phyloP scores from a whole-genome alignment of 2,113 vertebrate species.

The Anoplopoma fimbria region DNA sequence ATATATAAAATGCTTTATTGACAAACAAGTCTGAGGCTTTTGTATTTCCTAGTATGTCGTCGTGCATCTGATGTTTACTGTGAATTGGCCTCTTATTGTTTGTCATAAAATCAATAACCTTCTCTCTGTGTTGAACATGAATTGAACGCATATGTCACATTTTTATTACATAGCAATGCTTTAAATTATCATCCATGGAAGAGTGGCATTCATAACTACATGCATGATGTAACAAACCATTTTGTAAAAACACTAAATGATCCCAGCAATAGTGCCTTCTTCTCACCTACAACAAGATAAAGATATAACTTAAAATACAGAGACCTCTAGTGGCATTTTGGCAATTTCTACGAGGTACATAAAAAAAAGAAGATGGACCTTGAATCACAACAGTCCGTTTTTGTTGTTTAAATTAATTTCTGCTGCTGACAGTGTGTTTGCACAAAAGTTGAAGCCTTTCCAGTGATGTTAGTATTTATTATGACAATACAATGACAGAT shows the following conservation, averaged over 20 bases:
- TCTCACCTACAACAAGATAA: not conserved
- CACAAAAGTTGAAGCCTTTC: not conserved
- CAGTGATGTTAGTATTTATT: not conserved
- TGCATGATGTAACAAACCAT: not conserved
- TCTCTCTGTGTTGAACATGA: not conserved
- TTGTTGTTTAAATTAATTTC: not conserved
- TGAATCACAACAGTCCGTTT: not conserved
- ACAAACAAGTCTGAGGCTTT: not conserved
- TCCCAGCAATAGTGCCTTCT: not conserved
- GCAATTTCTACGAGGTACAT: not conserved
- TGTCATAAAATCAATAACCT: conserved; percentile 24
- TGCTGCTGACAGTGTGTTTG: not conserved
- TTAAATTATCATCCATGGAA: not conserved
- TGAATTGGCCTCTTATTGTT: conserved; percentile 6
- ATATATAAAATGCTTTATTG: not conserved
- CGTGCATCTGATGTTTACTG: not conserved
- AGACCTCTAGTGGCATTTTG: not conserved
- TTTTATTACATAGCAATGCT: not conserved
- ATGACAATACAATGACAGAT: not conserved
- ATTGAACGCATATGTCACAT: conserved; percentile 3
- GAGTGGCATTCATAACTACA: not conserved
- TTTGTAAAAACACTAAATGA: not conserved
- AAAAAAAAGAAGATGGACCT: not conserved
- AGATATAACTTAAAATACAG: not conserved
- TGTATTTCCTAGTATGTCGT: not conserved